These are phyloP conservation scores for Napeogenes sylphis DNA, from an alignment of 2,888 invertebrate genomes.

Conservation along the genomic window DNA sequence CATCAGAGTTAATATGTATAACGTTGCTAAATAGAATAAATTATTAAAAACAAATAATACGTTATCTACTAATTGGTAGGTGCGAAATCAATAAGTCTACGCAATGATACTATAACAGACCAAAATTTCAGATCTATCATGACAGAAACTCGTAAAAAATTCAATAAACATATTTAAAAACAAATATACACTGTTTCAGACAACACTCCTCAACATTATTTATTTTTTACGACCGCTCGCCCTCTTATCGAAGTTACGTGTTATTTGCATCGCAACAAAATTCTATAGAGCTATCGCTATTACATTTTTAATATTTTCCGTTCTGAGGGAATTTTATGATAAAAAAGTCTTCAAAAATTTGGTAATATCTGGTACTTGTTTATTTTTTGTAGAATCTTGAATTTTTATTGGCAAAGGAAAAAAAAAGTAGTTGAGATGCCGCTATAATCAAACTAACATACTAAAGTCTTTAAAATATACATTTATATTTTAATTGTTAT, in stretches of 20 bases:
- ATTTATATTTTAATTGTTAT: no score
- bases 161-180: slow-evolving; percentile 3
- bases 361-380: background rate
- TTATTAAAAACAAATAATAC: no score
- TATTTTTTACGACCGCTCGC: slow-evolving; percentile 38
- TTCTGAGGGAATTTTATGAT: background rate
- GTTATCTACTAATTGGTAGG: no score
- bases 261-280: slow-evolving; percentile 36
- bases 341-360: slow-evolving; percentile 20
- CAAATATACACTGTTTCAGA: slow-evolving; percentile 35
- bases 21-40: no score
- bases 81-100: no score
- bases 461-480: no score
- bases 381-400: slow-evolving; percentile 17
- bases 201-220: slow-evolving; percentile 42
- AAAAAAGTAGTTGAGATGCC: no score
- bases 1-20: no score
- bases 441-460: no score
- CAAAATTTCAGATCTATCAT: background rate
- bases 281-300: slow-evolving; percentile 32
- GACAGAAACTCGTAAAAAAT: slow-evolving; percentile 1
- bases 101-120: no score
- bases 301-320: slow-evolving; percentile 37
- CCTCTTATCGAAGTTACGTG: slow-evolving; percentile 37
- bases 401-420: background rate